phyloP scores from a whole-genome alignment of 2,797 vertebrate species.

The Rhabdomys pumilio region DNA sequence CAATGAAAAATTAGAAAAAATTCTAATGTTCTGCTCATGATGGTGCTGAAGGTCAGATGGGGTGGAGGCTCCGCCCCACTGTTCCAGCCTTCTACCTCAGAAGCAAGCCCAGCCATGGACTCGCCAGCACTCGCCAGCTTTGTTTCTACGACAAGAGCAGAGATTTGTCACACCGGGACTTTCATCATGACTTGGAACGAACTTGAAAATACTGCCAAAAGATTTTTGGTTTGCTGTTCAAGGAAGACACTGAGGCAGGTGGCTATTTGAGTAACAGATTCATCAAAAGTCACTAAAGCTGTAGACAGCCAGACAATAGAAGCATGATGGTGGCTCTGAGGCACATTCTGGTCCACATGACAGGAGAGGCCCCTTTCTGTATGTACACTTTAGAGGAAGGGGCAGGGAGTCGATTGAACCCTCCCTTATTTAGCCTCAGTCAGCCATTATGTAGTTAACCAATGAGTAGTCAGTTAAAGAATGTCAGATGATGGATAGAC shows the following conservation, averaged over 20 bases:
- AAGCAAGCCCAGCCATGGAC: constrained; percentile 45
- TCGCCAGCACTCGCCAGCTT: constrained; percentile 60
- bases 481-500: background rate
- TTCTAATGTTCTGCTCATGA: background rate
- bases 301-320: background rate
- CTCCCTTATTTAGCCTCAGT: too few species aligned
- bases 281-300: background rate
- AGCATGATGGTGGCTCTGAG: background rate
- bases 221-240: background rate
- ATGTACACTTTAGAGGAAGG: background rate
- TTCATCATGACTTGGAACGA: constrained; percentile 56
- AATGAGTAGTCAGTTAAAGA: background rate
- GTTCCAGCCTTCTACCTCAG: background rate
- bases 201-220: constrained; percentile 18
- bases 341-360: background rate
- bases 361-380: background rate
- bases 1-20: background rate
- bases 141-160: constrained; percentile 4
- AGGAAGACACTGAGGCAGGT: background rate
- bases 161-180: background rate
- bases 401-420: background rate
- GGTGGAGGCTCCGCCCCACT: background rate
- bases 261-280: background rate
- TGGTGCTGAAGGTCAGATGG: background rate
- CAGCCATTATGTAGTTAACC: background rate